Evolutionary conservation across 2,888 invertebrate species (phyloP).

Genomic region (Clanis bilineata): DNA sequence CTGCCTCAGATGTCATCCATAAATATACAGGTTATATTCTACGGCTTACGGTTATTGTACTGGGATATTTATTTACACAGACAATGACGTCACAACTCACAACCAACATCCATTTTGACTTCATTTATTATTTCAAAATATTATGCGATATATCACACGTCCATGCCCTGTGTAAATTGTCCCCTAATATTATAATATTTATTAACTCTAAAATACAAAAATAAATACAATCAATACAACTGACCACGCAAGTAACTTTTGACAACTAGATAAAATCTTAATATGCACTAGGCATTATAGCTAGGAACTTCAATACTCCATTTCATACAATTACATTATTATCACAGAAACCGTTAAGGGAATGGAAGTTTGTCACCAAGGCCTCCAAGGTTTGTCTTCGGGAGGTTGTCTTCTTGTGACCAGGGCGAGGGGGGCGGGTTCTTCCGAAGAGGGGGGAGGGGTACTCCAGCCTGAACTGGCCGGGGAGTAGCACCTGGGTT

Average conservation of each 20-base stretch:
- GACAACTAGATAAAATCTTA: conserved; percentile 26
- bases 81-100: neutral
- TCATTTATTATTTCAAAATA: neutral
- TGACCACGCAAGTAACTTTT: conserved; percentile 47
- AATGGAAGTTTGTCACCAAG: conserved; percentile 84
- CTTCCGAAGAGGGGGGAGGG: conserved; percentile 65
- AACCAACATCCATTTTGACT: neutral
- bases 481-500: conserved; percentile 82
- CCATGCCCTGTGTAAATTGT: neutral
- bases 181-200: neutral
- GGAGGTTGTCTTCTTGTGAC: conserved; percentile 85
- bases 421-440: conserved; percentile 84
- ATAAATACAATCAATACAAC: conserved; percentile 35
- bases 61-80: neutral
- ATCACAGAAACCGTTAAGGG: conserved; percentile 48
- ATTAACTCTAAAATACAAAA: neutral
- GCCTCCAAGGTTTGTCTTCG: conserved; percentile 91
- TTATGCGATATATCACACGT: neutral
- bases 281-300: conserved; percentile 27
- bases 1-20: conserved; percentile 77
- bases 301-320: conserved; percentile 59
- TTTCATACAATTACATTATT: conserved; percentile 30
- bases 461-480: conserved; percentile 79
- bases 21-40: conserved; percentile 21
- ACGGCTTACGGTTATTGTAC: conserved; percentile 2